Evolutionary conservation across 2,888 invertebrate species (phyloP).

Genomic region (Drosophila rellima): DNA sequence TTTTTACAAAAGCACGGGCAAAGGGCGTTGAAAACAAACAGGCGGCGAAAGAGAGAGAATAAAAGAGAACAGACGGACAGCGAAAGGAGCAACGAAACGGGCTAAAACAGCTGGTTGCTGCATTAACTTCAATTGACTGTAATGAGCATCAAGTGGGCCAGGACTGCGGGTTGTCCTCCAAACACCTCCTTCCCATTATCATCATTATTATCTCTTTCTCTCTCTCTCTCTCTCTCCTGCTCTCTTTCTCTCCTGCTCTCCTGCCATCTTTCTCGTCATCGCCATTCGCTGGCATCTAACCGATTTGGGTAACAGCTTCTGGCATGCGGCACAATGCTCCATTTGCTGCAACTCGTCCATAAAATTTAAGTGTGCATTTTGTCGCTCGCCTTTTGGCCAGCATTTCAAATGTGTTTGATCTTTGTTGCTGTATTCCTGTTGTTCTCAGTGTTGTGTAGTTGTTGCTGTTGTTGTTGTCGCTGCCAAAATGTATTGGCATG

Average conservation of each 20-base stretch:
- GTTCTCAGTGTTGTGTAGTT: background rate
- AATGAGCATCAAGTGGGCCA: conserved; percentile 67
- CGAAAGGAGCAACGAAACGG: conserved; percentile 17
- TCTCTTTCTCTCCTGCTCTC: background rate
- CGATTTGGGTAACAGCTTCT: conserved; percentile 60
- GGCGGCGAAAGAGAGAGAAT: background rate
- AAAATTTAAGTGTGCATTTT: conserved; percentile 62
- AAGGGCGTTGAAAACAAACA: conserved; percentile 18
- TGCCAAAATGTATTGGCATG: conserved; percentile 74
- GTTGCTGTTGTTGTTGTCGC: conserved; percentile 28
- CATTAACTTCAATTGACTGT: conserved; percentile 73
- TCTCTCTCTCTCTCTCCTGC: background rate
- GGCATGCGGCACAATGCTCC: conserved; percentile 58
- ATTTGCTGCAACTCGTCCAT: conserved; percentile 65
- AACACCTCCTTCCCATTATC: background rate
- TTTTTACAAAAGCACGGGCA: background rate
- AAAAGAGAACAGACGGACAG: conserved; percentile 3
- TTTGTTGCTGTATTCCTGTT: conserved; percentile 24
- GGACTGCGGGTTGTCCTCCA: conserved; percentile 34
- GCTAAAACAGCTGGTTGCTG: conserved; percentile 60
- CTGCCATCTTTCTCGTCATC: background rate
- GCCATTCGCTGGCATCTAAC: conserved; percentile 34
- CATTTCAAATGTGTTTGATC: conserved; percentile 65
- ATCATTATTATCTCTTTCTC: background rate
- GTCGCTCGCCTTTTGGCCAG: conserved; percentile 51